phyloP scores from a whole-genome alignment of 2,888 invertebrate genomes.

The Plebejus anna region DNA sequence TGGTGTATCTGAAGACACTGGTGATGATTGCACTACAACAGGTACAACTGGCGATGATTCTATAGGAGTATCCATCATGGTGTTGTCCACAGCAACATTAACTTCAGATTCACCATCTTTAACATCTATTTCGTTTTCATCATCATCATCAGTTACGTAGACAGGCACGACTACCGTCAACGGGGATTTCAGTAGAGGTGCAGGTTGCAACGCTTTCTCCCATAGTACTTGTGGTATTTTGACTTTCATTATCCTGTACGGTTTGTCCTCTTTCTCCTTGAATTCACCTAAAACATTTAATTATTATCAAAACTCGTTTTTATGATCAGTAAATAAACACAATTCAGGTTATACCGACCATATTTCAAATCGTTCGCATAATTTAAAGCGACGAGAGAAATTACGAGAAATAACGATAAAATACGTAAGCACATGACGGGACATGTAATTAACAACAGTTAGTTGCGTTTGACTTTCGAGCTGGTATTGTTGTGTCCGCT shows the following conservation, averaged over 20 bases:
- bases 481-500: slow-evolving; percentile 58
- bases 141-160: slow-evolving; percentile 58
- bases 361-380: slow-evolving; percentile 36
- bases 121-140: slow-evolving; percentile 42
- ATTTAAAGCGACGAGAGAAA: slow-evolving; percentile 1
- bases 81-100: slow-evolving; percentile 43
- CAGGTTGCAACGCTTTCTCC: slow-evolving; percentile 60
- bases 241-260: slow-evolving; percentile 59
- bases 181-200: slow-evolving; percentile 64
- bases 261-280: slow-evolving; percentile 46
- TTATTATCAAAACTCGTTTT: slow-evolving; percentile 28
- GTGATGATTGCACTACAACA: slow-evolving; percentile 32
- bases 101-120: slow-evolving; percentile 46
- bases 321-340: not conserved
- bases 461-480: slow-evolving; percentile 53
- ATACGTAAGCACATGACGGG: slow-evolving; percentile 33
- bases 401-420: slow-evolving; percentile 41
- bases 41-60: slow-evolving; percentile 43
- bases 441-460: slow-evolving; percentile 41
- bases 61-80: slow-evolving; percentile 41
- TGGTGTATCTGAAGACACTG: slow-evolving; percentile 40
- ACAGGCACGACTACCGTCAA: slow-evolving; percentile 65
- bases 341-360: slow-evolving; percentile 42
- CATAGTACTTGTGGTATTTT: slow-evolving; percentile 58
- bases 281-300: slow-evolving; percentile 35